These are phyloP conservation scores for Halictus rubicundus DNA, from an alignment of 1,140 invertebrate species.

Conservation along the genomic window DNA sequence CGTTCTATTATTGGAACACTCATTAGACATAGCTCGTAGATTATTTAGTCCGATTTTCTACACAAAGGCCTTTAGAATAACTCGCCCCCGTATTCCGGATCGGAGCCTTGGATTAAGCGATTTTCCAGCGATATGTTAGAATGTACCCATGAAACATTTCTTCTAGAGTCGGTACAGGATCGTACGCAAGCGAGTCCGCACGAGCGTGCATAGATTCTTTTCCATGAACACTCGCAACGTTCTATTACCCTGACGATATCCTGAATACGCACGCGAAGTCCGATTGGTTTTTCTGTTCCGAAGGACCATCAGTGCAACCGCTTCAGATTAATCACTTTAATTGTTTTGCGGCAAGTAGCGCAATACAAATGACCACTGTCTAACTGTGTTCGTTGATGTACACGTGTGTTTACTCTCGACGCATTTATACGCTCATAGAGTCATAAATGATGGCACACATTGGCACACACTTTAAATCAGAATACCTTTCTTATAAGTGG, in stretches of 20 bases:
- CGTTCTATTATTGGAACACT: too few species aligned
- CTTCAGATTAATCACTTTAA: neutral
- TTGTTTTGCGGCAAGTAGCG: neutral
- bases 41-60: conserved; percentile 8
- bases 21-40: too few species aligned
- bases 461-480: too few species aligned
- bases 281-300: neutral
- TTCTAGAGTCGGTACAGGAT: neutral
- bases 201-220: neutral
- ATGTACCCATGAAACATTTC: conserved; percentile 12
- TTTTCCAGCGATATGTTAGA: conserved; percentile 40
- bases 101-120: conserved; percentile 37
- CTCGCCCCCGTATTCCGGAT: conserved; percentile 20
- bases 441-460: too few species aligned
- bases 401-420: too few species aligned
- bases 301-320: neutral
- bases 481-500: too few species aligned
- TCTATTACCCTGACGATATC: neutral
- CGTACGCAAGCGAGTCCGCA: neutral
- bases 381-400: too few species aligned
- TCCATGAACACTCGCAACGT: neutral
- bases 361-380: too few species aligned
- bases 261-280: neutral
- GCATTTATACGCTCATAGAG: too few species aligned
- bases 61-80: conserved; percentile 16